Evolutionary conservation across 2,888 invertebrate genomes (phyloP), one percentile per base, ranked within the genome.

Genomic region (Rhabditoides inermis): DNA sequence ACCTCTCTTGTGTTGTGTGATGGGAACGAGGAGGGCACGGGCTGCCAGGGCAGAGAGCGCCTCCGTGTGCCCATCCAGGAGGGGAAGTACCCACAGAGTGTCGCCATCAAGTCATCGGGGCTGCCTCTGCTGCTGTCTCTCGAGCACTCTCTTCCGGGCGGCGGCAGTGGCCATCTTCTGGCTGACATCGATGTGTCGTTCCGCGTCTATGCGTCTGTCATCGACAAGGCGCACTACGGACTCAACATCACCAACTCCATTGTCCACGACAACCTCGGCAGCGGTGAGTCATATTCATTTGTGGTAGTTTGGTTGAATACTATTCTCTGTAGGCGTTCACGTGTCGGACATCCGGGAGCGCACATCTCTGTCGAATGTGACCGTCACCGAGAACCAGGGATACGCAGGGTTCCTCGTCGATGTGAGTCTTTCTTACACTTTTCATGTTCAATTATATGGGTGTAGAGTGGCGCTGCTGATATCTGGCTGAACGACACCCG

Each of bases 401-500:
- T 51, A 66, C 39, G 74, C 74, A 22, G 73, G 69, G 2, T 60
- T 64, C 36, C 39, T 55, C 18, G 59, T 65, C 3, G 45, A 41
- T 35, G 55, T 57, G 6, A 22, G 35, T 22, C 30, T 12, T 49
- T 10, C 6, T 18, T 10, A 40, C 7, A 40, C n/a, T n/a, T n/a
- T n/a, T n/a, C n/a, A n/a, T n/a, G n/a, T n/a, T n/a, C n/a, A n/a
- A n/a, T n/a, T n/a, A n/a, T 70, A 26, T 51, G 59, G 72, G 84
- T 98, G 2, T 83, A 86, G 1, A 86, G 85, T 67, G 98, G 95
- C 2, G 90, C 88, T 0, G 90, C 90, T 1, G 91, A 94, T 77
- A 84, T 98, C 0, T 91, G 94, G 77, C 83, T 98, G 2, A 92
- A 94, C 22, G 85, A 87, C 68, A 89, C 90, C 4, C 35, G 85